A percentile compares a stretch with the other conserved stretches of the same genome.
Evolutionary conservation across 2,797 vertebrate species (phyloP).

Genomic region (Sparidentex hasta): DNA sequence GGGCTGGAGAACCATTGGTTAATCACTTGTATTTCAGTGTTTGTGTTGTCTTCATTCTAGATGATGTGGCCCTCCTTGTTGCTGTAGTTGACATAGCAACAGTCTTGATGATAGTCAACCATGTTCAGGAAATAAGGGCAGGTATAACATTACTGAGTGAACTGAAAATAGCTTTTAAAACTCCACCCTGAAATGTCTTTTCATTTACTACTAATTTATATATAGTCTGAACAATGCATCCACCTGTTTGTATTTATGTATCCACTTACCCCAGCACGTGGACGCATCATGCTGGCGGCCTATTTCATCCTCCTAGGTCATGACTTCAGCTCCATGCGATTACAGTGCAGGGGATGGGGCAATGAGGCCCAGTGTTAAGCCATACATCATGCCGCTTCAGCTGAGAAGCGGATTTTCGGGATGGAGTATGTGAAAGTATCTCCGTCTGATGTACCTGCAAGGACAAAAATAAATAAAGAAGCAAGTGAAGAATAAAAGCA

Average conservation of each 20-base stretch:
- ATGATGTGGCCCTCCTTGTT: background rate
- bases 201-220: background rate
- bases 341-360: slow-evolving; percentile 21
- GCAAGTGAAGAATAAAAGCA: slow-evolving; percentile 17
- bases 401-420: background rate
- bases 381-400: slow-evolving; percentile 49
- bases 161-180: background rate
- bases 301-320: slow-evolving; percentile 30
- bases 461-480: slow-evolving; percentile 6
- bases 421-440: slow-evolving; percentile 15
- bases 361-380: slow-evolving; percentile 44
- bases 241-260: background rate
- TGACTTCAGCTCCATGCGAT: slow-evolving; percentile 50
- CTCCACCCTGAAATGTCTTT: background rate
- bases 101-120: background rate
- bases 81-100: slow-evolving; percentile 3
- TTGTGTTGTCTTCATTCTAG: background rate
- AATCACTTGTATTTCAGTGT: background rate
- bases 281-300: background rate
- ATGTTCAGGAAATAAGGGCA: slow-evolving; percentile 1
- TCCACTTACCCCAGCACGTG: background rate
- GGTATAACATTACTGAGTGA: background rate
- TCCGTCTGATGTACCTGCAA: slow-evolving; percentile 35
- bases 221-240: background rate
- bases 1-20: background rate